Evolutionary conservation across 2,113 vertebrate species (phyloP), one percentile per base, ranked within the genome.

Genomic region (Gavialis gangeticus): DNA sequence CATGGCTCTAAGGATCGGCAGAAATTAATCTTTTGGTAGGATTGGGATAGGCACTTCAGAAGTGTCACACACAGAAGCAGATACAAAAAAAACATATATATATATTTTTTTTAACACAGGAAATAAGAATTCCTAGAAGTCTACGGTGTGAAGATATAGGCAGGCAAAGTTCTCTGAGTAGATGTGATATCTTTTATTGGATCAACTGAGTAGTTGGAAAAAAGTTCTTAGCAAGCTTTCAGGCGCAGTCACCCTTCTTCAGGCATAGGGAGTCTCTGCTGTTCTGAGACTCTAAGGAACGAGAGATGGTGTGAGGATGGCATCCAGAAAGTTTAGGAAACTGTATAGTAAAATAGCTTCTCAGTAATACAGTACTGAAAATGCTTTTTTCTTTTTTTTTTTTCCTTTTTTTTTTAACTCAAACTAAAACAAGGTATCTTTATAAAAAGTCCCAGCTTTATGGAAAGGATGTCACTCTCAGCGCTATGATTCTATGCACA

Each of bases 21-120:
- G 0, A 54, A 59, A 66, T 1, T 0, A 9, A 4, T 1, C 4
- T 21, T 34, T 54, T 57, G 2, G 46, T 34, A 81, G 30, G 60
- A 84, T 4, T 13, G 82, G 54, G 73, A 75, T 79, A 67, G 76
- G 28, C 73, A 89, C 84, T 73, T 1, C 0, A 14, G 58, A 87
- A 84, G 73, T 15, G 5, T 67, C 28, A 22, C 34, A 75, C 1
- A 67, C 30, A n/a, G 34, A 34, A 34, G 46, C 46, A 57, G 25
- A 54, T 22, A 73, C 24, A 60, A 46, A 46, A 56, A 11, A 18
- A 75, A 27, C 0, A 1, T 0, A 56, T 55, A 63, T 2, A 64
- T 11, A 2, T 0, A 6, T 15, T 21, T 58, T n/a, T 77, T 85
- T 79, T 79, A 59, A 4, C 54, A 75, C 88, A 96, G 95, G 92